A percentile compares a stretch with the other conserved stretches of the same genome.
phyloP scores from a whole-genome alignment of 2,888 invertebrate species.

The Tubulanus polymorphus region DNA sequence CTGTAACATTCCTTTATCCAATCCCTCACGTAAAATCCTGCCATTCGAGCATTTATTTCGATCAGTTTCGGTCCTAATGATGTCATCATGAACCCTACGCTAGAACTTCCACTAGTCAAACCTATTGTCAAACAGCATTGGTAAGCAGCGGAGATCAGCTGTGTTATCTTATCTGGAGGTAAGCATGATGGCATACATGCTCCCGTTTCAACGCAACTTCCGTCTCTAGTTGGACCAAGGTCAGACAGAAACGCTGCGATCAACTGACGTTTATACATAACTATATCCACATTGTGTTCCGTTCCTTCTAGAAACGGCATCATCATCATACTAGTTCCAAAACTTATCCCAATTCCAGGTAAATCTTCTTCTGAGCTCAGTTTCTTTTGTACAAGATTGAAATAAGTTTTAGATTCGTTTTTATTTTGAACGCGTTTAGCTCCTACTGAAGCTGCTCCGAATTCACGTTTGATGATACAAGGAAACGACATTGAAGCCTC shows the following conservation, averaged over 20 bases:
- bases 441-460: constrained; percentile 32
- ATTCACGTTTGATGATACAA: constrained; percentile 29
- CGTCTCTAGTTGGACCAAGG: constrained; percentile 28
- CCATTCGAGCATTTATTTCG: constrained; percentile 34
- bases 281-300: constrained; percentile 32
- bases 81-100: constrained; percentile 31
- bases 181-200: constrained; percentile 24
- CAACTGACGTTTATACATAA: constrained; percentile 25
- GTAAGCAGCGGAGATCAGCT: constrained; percentile 14
- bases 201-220: constrained; percentile 27
- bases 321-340: too few species aligned
- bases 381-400: constrained; percentile 13
- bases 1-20: constrained; percentile 25
- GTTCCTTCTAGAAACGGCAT: constrained; percentile 27
- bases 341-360: constrained; percentile 28
- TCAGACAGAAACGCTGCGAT: constrained; percentile 32
- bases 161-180: neutral
- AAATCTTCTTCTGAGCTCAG: constrained; percentile 21
- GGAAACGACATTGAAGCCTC: constrained; percentile 20
- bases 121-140: too few species aligned
- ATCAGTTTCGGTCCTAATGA: constrained; percentile 28
- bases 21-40: constrained; percentile 27
- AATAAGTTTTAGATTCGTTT: constrained; percentile 19
- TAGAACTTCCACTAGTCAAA: constrained; percentile 25
- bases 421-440: constrained; percentile 23